Evolutionary conservation across 2,888 invertebrate species (phyloP).

Genomic region (Thera britannica): DNA sequence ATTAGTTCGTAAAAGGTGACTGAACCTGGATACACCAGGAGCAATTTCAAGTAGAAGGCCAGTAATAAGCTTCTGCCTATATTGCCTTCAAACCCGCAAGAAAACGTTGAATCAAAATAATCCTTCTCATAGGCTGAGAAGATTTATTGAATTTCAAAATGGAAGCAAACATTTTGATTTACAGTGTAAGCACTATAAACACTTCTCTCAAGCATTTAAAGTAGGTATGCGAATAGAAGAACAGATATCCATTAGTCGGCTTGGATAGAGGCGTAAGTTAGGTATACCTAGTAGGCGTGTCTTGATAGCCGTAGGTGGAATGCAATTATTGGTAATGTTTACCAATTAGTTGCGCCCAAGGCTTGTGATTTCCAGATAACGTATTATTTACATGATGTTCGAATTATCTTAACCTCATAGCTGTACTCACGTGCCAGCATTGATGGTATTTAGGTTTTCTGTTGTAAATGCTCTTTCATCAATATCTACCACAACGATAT

Average conservation of each 20-base stretch:
- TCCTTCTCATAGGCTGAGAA: constrained; percentile 15
- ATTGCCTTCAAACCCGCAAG: background rate
- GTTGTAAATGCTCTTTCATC: background rate
- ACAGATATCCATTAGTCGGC: constrained; percentile 27
- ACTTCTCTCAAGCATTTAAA: constrained; percentile 47
- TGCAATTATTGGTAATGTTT: constrained; percentile 71
- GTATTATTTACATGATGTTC: constrained; percentile 44
- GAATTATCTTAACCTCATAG: constrained; percentile 26
- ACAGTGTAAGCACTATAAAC: constrained; percentile 48
- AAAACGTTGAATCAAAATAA: constrained; percentile 1
- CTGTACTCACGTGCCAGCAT: background rate
- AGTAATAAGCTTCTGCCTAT: background rate
- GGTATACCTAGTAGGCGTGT: constrained; percentile 32
- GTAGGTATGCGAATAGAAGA: constrained; percentile 19
- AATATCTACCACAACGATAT: background rate
- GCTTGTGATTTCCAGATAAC: constrained; percentile 55
- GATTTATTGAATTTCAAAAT: constrained; percentile 41
- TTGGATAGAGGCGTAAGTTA: constrained; percentile 29
- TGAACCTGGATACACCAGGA: background rate
- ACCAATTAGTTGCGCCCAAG: constrained; percentile 71
- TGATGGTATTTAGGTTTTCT: background rate
- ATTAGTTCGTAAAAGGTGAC: background rate
- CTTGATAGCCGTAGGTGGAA: constrained; percentile 49
- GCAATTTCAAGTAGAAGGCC: background rate
- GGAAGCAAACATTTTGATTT: constrained; percentile 51